A percentile compares a stretch with the other conserved stretches of the same genome.
Evolutionary conservation across 2,888 invertebrate species (phyloP).

Genomic region (Patella depressa): DNA sequence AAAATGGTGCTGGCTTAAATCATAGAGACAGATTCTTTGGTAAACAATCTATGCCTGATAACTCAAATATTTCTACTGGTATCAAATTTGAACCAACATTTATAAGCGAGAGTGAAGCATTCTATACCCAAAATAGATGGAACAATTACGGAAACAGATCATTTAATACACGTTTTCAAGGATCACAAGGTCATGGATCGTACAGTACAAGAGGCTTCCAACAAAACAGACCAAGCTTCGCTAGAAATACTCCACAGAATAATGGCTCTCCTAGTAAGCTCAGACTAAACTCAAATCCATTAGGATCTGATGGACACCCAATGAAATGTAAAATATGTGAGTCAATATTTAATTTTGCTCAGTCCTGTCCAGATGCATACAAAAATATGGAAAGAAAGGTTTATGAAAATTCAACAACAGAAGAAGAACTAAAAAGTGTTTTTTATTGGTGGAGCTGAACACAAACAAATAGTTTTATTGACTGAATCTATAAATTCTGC

Average conservation of each 20-base stretch:
- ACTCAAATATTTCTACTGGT: background rate
- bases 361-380: constrained; percentile 16
- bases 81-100: constrained; percentile 26
- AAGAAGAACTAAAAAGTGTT: constrained; percentile 13
- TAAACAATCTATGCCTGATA: constrained; percentile 20
- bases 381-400: constrained; percentile 12
- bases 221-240: no score
- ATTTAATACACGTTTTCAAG: no score
- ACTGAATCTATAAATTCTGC: constrained; percentile 8
- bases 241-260: no score
- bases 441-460: constrained; percentile 7
- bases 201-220: no score
- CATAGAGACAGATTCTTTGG: constrained; percentile 33
- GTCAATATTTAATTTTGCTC: constrained; percentile 10
- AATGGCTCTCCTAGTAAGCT: background rate
- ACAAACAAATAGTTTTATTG: background rate
- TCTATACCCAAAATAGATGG: background rate
- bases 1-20: constrained; percentile 22
- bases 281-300: constrained; percentile 14
- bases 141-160: background rate
- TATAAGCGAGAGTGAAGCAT: constrained; percentile 19
- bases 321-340: constrained; percentile 18
- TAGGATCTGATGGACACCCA: constrained; percentile 31
- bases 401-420: background rate
- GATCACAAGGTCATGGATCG: no score